phyloP scores from a whole-genome alignment of 2,113 vertebrate species.

The Sylvia atricapilla region DNA sequence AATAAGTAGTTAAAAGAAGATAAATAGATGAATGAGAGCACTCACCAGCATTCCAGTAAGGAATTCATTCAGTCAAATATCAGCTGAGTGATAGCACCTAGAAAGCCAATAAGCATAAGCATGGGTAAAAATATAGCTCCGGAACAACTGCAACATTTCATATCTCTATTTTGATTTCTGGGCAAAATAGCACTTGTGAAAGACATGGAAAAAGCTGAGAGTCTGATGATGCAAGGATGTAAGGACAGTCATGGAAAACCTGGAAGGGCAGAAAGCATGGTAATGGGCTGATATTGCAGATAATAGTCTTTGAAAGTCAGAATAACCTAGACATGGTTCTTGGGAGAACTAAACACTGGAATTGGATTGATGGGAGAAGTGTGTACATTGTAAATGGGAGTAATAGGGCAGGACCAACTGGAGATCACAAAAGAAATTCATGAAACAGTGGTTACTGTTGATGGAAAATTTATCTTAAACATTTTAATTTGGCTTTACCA shows the following conservation, averaged over 20 bases:
- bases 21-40: background rate
- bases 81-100: background rate
- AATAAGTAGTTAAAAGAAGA: background rate
- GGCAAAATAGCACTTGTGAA: background rate
- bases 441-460: background rate
- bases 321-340: background rate
- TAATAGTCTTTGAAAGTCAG: background rate
- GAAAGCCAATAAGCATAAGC: background rate
- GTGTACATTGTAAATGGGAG: background rate
- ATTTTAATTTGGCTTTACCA: background rate
- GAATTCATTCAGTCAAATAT: background rate
- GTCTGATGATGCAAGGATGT: background rate
- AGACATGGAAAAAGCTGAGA: background rate
- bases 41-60: background rate
- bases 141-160: background rate
- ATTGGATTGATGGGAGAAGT: background rate
- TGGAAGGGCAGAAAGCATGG: background rate
- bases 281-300: background rate
- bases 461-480: background rate
- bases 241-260: background rate
- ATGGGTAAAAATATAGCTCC: background rate
- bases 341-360: background rate
- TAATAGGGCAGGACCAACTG: background rate
- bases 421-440: background rate
- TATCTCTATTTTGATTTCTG: background rate